Evolutionary conservation across 2,888 invertebrate genomes (phyloP), one percentile per base, ranked within the genome.

Genomic region (Trichopoda pennipes): DNA sequence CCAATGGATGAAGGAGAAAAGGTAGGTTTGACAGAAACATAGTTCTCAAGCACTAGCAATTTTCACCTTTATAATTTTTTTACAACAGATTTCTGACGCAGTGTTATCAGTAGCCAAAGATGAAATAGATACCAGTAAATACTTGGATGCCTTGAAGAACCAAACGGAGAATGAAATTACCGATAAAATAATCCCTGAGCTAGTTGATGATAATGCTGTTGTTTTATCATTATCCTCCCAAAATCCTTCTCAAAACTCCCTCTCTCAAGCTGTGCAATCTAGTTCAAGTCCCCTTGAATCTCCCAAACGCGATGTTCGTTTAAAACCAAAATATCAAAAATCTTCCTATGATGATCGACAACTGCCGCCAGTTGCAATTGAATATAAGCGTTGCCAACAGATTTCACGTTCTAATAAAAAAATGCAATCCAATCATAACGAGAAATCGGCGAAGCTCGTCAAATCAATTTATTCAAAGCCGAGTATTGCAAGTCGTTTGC

Each of bases 311-410:
- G 75, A 79, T 23, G 49, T 38, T 17, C 66, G 61, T 23, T 70
- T 35, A 21, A 82, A 72, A 60, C 87, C 88, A 2, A 90, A 89
- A 84, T 90, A 89, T 85, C 88, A 89, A 78, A 89, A 88, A 74
- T 85, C 87, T 51, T 88, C 90, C 68, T 89, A 88, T 79, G 90
- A 90, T 78, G 90, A 90, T 53, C 88, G 90, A 23, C 90, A 90
- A 82, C 80, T 90, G 72, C 89, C 90, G 58, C 88, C 89, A 7
- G 87, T 90, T 56, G 89, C 88, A 42, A 85, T 90, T 60, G 89
- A 88, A 23, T 88, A 87, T 47, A 87, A 87, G 69, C 85, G 85
- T 44, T 77, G 84, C 21, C 85, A 85, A 66, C 84, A 80, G 55
- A 53, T 17, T 23, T 21, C 32, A 14, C 81, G 81, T 47, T 28